Conservation (phyloP, 2,797 vertebrate genomes). For the Urocyon cinereoargenteus region DNA sequence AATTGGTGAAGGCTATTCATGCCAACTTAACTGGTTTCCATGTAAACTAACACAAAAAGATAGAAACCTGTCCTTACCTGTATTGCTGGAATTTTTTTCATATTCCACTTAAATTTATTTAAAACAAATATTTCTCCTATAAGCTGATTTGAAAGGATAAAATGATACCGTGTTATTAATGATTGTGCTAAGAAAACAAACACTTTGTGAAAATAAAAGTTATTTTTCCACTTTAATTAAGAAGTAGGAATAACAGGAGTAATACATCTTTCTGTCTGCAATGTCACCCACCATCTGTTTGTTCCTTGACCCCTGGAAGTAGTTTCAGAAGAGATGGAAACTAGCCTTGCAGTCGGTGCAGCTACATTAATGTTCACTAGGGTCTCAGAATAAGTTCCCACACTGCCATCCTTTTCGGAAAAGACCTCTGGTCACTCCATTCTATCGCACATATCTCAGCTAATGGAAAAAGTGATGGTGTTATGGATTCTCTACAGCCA, state of each 20-base stretch:
- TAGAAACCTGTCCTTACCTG: not conserved
- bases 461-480: not conserved
- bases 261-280: not conserved
- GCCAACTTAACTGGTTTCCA: not conserved
- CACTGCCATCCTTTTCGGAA: not conserved
- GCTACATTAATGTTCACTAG: not conserved
- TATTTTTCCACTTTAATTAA: constrained; percentile 46
- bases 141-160: not conserved
- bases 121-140: not conserved
- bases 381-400: not conserved
- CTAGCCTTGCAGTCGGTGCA: not conserved
- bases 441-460: not conserved
- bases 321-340: not conserved
- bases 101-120: not conserved
- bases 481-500: not conserved
- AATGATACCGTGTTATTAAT: not conserved
- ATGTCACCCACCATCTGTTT: not conserved
- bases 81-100: not conserved
- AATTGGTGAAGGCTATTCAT: not conserved
- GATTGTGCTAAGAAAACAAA: not conserved
- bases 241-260: not conserved
- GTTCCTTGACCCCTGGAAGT: not conserved
- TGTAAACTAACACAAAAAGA: not conserved
- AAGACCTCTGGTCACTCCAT: not conserved
- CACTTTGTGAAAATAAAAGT: not conserved